Base-by-base conservation (phyloP, 2,888 invertebrate species). In the Julus scandinavius region DNA sequence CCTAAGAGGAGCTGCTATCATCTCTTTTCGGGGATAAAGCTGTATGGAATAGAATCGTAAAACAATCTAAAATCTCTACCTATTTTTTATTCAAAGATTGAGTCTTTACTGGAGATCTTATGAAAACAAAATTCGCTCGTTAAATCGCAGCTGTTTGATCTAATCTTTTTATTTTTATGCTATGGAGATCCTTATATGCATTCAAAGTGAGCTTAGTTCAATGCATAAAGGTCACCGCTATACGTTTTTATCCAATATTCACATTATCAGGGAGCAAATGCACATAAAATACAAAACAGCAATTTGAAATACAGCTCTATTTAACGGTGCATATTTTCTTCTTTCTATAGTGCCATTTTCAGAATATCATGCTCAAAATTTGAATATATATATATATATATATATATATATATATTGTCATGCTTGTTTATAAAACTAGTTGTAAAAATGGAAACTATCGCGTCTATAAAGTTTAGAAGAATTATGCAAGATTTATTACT, bases 1-100 rank as follows among this genome's bases (percentile, higher is more conserved):
- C 72, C n/a, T 72, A 72, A 72, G 72, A 72, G 72, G 72, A 72
- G 72, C 72, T 72, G 72, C 72, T 72, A 72, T 72, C 29, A 72
- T 72, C 72, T 72, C 72, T 72, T 72, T 72, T 72, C 72, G 72
- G 72, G 72, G 72, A 72, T 72, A 72, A 72, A 72, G 72, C 72
- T 72, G 72, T 29, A 72, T 72, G 72, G 72, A 72, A 72, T 72
- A 29, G 72, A 72, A 72, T 72, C 72, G 20, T 72, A 72, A 72
- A 72, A 72, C 72, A 72, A 72, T 72, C 72, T 72, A 29, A 72
- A 72, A 72, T 72, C 72, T 72, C 72, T 29, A 29, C 72, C 72
- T 72, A 29, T 72, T 72, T 72, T 72, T 72, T 72, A 72, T 72
- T 72, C 72, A 72, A 72, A 20, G 72, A 72, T 72, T 72, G 72